Conservation (phyloP, 2,797 vertebrate species). For the Coluber constrictor region DNA sequence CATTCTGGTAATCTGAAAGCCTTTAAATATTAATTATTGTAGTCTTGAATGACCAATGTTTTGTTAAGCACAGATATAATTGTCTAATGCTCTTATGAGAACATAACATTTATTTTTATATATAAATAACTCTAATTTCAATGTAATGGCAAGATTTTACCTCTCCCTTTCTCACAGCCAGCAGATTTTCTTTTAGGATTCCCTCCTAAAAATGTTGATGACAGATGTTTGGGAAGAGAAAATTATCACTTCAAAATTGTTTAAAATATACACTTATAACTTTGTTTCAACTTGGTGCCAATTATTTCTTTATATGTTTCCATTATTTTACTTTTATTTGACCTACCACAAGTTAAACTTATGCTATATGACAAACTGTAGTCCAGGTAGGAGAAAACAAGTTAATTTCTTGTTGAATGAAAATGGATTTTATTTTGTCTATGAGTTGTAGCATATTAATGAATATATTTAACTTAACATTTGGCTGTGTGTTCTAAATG, state of each 20-base stretch:
- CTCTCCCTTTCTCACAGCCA: conserved; percentile 84
- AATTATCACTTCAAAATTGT: conserved; percentile 68
- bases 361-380: conserved; percentile 48
- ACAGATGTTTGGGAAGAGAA: conserved; percentile 66
- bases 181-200: conserved; percentile 83
- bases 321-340: conserved; percentile 64
- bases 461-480: conserved; percentile 53
- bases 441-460: conserved; percentile 49
- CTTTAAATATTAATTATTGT: conserved; percentile 75
- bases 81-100: conserved; percentile 76
- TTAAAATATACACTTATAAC: conserved; percentile 61
- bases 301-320: conserved; percentile 64
- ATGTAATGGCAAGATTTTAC: conserved; percentile 66
- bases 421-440: conserved; percentile 38
- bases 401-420: conserved; percentile 60
- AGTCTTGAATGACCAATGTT: conserved; percentile 77
- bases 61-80: conserved; percentile 77
- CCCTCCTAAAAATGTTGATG: conserved; percentile 66
- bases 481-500: conserved; percentile 53
- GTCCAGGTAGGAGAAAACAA: conserved; percentile 48
- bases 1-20: conserved; percentile 74
- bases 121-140: conserved; percentile 72
- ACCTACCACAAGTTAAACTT: conserved; percentile 53
- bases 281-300: conserved; percentile 66
- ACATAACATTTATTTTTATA: conserved; percentile 79